These are phyloP conservation scores for Marmota monax DNA, from an alignment of 2,113 vertebrate species.

Conservation along the genomic window DNA sequence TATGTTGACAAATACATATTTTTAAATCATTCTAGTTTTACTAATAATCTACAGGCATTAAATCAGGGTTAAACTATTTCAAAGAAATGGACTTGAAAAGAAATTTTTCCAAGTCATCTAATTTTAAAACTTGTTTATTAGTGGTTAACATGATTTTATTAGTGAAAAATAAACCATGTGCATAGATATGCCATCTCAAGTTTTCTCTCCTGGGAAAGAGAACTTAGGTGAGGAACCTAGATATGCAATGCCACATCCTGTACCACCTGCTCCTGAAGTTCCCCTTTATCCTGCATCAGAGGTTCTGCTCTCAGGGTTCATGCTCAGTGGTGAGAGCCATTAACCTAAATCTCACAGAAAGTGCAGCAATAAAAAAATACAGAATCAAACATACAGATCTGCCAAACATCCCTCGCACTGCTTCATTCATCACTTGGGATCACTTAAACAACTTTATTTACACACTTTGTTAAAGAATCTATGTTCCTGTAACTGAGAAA, in stretches of 20 bases:
- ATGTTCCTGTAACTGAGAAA: not conserved
- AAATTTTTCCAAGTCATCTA: constrained; percentile 16
- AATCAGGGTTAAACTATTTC: not conserved
- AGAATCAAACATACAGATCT: not conserved
- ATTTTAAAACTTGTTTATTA: constrained; percentile 6
- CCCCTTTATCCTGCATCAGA: not conserved
- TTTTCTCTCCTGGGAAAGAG: not conserved
- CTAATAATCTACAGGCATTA: not conserved
- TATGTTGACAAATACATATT: not conserved
- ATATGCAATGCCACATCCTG: not conserved
- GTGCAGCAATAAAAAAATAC: not conserved
- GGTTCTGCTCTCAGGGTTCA: not conserved
- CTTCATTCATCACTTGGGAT: not conserved
- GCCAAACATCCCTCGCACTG: not conserved
- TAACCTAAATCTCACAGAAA: not conserved
- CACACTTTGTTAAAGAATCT: not conserved
- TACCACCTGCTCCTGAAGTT: not conserved
- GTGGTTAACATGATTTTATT: not conserved
- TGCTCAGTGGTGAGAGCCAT: not conserved
- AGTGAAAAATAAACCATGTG: not conserved
- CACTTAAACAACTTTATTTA: constrained; percentile 44
- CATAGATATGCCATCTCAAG: not conserved
- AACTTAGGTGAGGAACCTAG: not conserved
- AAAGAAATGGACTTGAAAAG: not conserved
- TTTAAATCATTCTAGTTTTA: constrained; percentile 25